Evolutionary conservation across 2,113 vertebrate species (phyloP).

Genomic region (Polypterus bichir): DNA sequence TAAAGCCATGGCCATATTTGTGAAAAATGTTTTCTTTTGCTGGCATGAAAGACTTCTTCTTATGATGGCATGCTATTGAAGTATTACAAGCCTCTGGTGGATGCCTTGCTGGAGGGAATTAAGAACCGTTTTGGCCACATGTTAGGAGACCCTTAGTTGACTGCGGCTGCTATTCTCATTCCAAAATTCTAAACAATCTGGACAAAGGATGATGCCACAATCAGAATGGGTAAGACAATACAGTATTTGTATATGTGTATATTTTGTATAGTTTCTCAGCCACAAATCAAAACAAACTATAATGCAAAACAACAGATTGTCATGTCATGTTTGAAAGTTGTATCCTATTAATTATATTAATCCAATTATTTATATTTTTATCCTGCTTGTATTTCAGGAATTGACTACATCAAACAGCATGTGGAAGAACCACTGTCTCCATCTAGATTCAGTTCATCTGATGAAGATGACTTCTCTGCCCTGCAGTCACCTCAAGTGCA

Average conservation of each 20-base stretch:
- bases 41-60: no score
- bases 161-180: constrained; percentile 19
- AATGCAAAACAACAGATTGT: no score
- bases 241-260: no score
- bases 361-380: neutral
- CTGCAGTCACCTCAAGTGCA: no score
- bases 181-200: constrained; percentile 19
- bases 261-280: no score
- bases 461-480: constrained; percentile 5
- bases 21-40: no score
- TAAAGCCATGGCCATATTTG: no score
- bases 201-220: constrained; percentile 19
- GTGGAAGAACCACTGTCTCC: constrained; percentile 4
- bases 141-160: constrained; percentile 16
- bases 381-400: constrained; percentile 14
- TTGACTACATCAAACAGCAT: constrained; percentile 12
- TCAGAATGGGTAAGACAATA: constrained; percentile 17
- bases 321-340: no score
- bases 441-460: constrained; percentile 9
- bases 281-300: no score
- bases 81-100: constrained; percentile 19
- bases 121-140: constrained; percentile 18
- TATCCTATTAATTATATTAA: no score
- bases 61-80: constrained; percentile 17
- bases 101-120: constrained; percentile 15